Conservation (phyloP, 2,797 vertebrate species). For the Notoglanidium macrostoma region DNA sequence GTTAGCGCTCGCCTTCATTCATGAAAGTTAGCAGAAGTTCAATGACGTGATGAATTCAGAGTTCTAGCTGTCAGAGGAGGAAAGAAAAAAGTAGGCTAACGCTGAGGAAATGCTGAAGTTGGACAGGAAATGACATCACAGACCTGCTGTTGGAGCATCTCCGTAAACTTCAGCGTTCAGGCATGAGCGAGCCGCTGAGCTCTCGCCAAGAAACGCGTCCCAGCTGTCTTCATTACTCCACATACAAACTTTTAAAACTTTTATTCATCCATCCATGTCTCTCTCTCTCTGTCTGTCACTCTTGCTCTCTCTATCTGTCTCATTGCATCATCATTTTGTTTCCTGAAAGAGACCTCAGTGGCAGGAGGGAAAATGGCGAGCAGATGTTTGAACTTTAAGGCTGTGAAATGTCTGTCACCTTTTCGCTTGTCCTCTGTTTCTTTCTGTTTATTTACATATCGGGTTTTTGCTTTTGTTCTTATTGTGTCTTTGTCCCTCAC, state of each 20-base stretch:
- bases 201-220: neutral
- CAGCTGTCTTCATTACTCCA: neutral
- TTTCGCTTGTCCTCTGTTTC: neutral
- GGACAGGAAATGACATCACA: slow-evolving; percentile 1
- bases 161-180: neutral
- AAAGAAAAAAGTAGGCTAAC: neutral
- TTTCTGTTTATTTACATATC: neutral
- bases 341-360: neutral
- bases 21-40: neutral
- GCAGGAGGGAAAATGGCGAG: neutral
- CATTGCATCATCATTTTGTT: neutral
- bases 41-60: neutral
- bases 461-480: neutral
- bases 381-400: neutral
- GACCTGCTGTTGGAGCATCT: neutral
- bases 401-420: neutral
- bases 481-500: neutral
- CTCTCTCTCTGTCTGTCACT: neutral
- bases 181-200: neutral
- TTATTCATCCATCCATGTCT: neutral
- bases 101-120: neutral
- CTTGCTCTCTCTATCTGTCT: neutral
- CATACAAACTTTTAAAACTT: neutral
- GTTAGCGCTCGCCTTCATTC: neutral
- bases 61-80: too few relatives aligned